These are phyloP conservation scores for Dasypus novemcinctus DNA, from an alignment of 2,113 vertebrate species.

Conservation along the genomic window DNA sequence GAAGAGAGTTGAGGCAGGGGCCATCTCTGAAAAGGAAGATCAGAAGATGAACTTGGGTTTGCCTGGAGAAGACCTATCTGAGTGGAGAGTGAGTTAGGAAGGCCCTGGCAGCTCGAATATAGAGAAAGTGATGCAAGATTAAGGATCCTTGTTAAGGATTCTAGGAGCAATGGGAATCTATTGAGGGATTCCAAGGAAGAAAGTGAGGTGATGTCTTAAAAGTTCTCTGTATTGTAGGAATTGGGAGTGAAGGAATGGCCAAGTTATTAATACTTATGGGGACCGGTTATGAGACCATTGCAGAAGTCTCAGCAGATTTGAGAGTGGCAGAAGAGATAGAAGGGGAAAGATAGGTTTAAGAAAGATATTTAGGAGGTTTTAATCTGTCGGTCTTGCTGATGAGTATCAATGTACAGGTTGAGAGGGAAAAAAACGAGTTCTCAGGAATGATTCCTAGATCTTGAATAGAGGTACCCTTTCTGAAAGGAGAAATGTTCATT, in stretches of 20 bases:
- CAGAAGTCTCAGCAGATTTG: background rate
- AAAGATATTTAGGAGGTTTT: background rate
- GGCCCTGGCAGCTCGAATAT: background rate
- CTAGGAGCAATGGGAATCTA: background rate
- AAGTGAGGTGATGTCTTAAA: background rate
- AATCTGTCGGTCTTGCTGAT: background rate
- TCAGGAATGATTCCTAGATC: background rate
- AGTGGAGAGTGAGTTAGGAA: background rate
- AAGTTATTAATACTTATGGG: background rate
- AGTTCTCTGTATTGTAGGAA: background rate
- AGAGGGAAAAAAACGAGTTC: background rate
- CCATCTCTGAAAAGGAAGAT: background rate
- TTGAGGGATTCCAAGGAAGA: background rate
- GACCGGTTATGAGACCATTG: fast-evolving
- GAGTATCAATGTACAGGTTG: background rate
- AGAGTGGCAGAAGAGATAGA: background rate
- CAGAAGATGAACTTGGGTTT: background rate
- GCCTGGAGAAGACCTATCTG: background rate
- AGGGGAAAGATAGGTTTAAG: background rate
- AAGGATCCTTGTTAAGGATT: background rate
- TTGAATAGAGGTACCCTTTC: background rate
- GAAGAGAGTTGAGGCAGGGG: background rate
- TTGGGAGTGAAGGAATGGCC: background rate
- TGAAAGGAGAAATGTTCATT: background rate
- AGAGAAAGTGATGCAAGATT: background rate